Base-by-base conservation (phyloP, 2,888 invertebrate species). In the Pachliopta kotzebuea region DNA sequence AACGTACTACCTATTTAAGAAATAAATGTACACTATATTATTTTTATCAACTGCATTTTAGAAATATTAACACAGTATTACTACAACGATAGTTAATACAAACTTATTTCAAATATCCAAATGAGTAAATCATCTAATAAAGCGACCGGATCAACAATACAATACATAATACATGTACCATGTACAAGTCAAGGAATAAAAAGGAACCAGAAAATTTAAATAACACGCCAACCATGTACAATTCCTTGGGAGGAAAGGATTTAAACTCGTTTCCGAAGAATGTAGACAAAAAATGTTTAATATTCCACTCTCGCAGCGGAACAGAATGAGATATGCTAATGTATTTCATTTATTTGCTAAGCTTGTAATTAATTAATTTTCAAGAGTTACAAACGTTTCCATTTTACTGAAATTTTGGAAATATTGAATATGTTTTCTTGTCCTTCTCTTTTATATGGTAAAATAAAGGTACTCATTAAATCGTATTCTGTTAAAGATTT, bases 181-280 rank as follows among this genome's bases (percentile, higher is more conserved):
- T 70, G 68, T 70, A 69, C 45, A 18, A 6, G 45, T 8, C 69
- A 68, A 68, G 71, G 73, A 73, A 74, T 69, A 71, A 75, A n/a
- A 73, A 62, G 69, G 70, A 72, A 71, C 75, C 68, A 76, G 74
- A 83, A 85, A 80, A 85, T 85, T 78, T 80, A 86, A 86, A 85
- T 83, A 82, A 84, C 74, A 80, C 76, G 80, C 76, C 75, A 75
- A 74, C 70, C 73, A 73, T 70, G 70, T 74, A 72, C 74, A 72
- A 71, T 76, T 72, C 70, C 73, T 71, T 59, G 58, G 67, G 70
- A 72, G 73, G 71, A 76, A 80, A 76, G 77, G 78, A 78, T 80
- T 83, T 77, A 72, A 76, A 75, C 76, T 80, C 78, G 77, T 74
- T 78, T 72, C 67, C 68, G 69, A 68, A 71, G 73, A 77, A 76